Evolutionary conservation across 2,888 invertebrate species (phyloP).

Genomic region (Sipha maydis): DNA sequence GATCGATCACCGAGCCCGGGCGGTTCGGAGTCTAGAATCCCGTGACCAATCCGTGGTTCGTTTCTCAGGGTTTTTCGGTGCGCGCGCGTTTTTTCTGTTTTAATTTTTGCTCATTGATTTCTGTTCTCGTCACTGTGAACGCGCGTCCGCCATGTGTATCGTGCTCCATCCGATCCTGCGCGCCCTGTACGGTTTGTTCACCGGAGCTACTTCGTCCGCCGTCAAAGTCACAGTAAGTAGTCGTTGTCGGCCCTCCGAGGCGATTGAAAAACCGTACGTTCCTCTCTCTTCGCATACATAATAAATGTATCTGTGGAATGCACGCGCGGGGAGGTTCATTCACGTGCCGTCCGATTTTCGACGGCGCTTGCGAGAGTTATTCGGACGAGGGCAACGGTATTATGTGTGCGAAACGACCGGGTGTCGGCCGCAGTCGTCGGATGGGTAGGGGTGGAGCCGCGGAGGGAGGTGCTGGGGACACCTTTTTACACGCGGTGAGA

Average conservation of each 20-base stretch:
- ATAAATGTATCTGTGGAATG: background rate
- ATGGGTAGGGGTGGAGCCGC: background rate
- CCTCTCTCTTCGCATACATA: background rate
- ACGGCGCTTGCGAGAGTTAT: background rate
- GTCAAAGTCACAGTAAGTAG: slow-evolving; percentile 48
- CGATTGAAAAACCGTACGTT: no score
- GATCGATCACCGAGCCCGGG: background rate
- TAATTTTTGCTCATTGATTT: no score
- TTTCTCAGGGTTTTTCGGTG: no score
- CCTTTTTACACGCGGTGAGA: background rate
- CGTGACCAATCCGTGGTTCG: no score
- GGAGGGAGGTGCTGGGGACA: background rate
- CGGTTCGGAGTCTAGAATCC: no score
- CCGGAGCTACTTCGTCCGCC: slow-evolving; percentile 30
- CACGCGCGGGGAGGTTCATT: background rate
- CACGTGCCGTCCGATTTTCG: background rate
- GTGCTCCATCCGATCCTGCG: slow-evolving; percentile 55
- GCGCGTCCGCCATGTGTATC: slow-evolving; percentile 45
- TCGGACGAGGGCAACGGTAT: background rate
- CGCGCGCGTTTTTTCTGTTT: no score
- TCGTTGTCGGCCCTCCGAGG: background rate
- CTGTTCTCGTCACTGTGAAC: background rate
- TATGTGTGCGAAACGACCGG: background rate
- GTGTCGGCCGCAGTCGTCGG: background rate
- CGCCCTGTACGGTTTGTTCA: slow-evolving; percentile 48